Base-by-base conservation (phyloP, 2,888 invertebrate genomes). In the Pinctada fucata region DNA sequence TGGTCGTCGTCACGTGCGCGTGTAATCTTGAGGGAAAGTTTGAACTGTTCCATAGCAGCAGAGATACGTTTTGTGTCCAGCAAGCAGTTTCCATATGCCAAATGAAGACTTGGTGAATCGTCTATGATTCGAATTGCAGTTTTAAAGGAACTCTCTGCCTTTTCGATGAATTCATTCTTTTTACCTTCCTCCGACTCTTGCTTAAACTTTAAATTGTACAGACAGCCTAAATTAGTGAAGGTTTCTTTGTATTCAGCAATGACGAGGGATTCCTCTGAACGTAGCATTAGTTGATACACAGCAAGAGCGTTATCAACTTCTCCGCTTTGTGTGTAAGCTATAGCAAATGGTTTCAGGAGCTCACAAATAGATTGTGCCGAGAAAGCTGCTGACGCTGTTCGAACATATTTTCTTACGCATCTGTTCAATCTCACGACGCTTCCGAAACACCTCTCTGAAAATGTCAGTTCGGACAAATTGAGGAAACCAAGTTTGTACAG, bases 51-150 rank as follows among this genome's bases (percentile, higher is more conserved):
- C 3, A 78, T 75, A 50, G 81, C 79, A 6, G 67, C 31, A 6
- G 10, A 16, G 3, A 76, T 6, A 4, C 16, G 31, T 31, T 80
- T 79, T 5, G 47, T n/a, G 13, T 72, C 72, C 31, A 75, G 65
- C 3, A 82, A 69, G 58, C 80, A 82, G 68, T 79, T 82, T 2
- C 82, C 82, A 72, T 74, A 80, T 5, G 79, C 79, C 31, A 82
- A 66, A 77, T 82, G 76, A 16, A 80, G 58, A 66, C 80, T 82
- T 66, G 79, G 73, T 2, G 82, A 82, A 65, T 80, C 71, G 16
- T 51, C 13, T 45, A 78, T 79, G 5, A 76, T 47, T 45, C 48
- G 13, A 47, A 75, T 31, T 10, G 82, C 82, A 13, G 64, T 10
- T 31, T 72, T 4, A 31, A 80, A 82, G 52, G 77, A 45, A 2